Evolutionary conservation across 2,797 vertebrate genomes (phyloP).

Genomic region (Paramormyrops hopkinsi): DNA sequence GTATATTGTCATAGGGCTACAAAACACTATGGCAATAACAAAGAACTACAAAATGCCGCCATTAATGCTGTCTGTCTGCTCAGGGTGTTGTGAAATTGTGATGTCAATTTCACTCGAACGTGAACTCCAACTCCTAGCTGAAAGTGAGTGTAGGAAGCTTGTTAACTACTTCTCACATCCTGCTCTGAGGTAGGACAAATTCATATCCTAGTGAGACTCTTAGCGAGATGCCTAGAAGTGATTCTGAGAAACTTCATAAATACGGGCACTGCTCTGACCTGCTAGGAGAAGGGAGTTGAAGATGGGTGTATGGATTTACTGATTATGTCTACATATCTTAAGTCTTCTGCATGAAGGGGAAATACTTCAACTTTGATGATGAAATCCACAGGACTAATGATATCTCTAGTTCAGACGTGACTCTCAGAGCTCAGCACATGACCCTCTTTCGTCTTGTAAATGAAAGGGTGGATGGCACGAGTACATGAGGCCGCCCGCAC

Average conservation of each 20-base stretch:
- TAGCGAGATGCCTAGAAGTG: not conserved
- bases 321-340: not conserved
- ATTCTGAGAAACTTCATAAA: not conserved
- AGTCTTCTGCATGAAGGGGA: not conserved
- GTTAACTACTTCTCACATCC: not conserved
- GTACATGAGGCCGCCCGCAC: conserved; percentile 52
- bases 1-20: not conserved
- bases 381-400: not conserved
- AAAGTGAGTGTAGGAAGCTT: not conserved
- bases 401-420: not conserved
- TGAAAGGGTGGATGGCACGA: not conserved
- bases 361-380: not conserved
- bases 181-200: not conserved
- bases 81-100: not conserved
- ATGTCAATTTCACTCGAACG: not conserved
- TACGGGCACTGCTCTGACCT: not conserved
- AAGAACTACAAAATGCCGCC: not conserved
- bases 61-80: not conserved
- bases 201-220: not conserved
- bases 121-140: not conserved
- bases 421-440: not conserved
- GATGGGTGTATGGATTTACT: not conserved
- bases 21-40: not conserved
- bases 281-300: not conserved
- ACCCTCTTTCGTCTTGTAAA: not conserved